Percentiles rank a stretch among this genome's conserved stretches.
Conservation (phyloP, 1,140 invertebrate genomes). For the Philaenus spumarius region DNA sequence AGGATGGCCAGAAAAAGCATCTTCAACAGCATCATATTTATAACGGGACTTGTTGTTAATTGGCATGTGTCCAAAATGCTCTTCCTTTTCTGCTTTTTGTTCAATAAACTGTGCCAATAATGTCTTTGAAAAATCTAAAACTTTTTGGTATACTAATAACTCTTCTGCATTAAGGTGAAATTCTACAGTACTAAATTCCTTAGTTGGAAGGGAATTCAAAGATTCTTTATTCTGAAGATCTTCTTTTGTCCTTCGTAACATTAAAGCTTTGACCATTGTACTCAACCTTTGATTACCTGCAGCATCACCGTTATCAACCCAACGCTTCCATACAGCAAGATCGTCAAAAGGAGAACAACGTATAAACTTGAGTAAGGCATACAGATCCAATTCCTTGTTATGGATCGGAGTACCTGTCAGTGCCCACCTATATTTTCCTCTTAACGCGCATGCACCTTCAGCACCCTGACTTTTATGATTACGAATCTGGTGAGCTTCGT, state of each 20-base stretch:
- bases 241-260: slow-evolving; percentile 78
- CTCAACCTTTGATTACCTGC: slow-evolving; percentile 65
- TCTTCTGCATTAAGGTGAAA: slow-evolving; percentile 63
- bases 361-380: slow-evolving; percentile 79
- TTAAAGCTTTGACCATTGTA: slow-evolving; percentile 69
- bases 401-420: slow-evolving; percentile 94
- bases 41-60: too few relatives aligned
- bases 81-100: slow-evolving; percentile 61
- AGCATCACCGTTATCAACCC: slow-evolving; percentile 64
- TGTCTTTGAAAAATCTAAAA: slow-evolving; percentile 36
- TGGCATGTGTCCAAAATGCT: too few relatives aligned
- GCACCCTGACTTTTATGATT: slow-evolving; percentile 77
- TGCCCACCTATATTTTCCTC: slow-evolving; percentile 63
- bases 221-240: slow-evolving; percentile 56
- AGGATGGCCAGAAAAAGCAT: neutral
- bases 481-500: slow-evolving; percentile 88
- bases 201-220: slow-evolving; percentile 56
- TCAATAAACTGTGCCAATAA: slow-evolving; percentile 68
- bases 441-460: slow-evolving; percentile 58
- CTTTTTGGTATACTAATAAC: slow-evolving; percentile 68
- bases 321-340: slow-evolving; percentile 59
- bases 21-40: too few relatives aligned
- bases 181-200: slow-evolving; percentile 47
- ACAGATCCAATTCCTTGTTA: slow-evolving; percentile 86
- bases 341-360: slow-evolving; percentile 83